Evolutionary conservation across 2,888 invertebrate genomes (phyloP).

Genomic region (Agrochola macilenta): DNA sequence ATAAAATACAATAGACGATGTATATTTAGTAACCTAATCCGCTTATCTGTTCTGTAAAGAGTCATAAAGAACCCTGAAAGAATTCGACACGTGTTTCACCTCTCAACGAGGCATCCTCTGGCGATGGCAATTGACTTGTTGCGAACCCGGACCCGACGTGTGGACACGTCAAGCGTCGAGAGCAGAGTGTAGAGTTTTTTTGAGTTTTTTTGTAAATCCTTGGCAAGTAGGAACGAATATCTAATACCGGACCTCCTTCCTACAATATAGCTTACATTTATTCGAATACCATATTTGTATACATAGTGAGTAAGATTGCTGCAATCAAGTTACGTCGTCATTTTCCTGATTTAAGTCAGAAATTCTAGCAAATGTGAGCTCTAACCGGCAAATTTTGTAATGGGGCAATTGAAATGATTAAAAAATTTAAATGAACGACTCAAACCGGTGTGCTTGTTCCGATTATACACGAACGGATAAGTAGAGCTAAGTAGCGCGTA

Average conservation of each 20-base stretch:
- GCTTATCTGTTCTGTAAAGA: too few species aligned
- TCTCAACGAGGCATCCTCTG: too few species aligned
- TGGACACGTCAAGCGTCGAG: too few species aligned
- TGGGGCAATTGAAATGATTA: slow-evolving; percentile 47
- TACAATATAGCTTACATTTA: neutral
- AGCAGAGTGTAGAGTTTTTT: too few species aligned
- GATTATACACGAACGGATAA: slow-evolving; percentile 26
- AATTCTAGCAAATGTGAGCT: slow-evolving; percentile 52
- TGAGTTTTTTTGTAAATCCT: too few species aligned
- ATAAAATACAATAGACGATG: too few species aligned
- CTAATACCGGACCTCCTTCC: slow-evolving; percentile 15
- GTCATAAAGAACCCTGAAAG: too few species aligned
- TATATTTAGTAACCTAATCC: too few species aligned
- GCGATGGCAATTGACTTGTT: too few species aligned
- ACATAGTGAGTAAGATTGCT: slow-evolving; percentile 33
- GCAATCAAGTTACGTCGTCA: slow-evolving; percentile 46
- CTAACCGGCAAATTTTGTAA: slow-evolving; percentile 52
- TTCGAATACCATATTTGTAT: slow-evolving; percentile 9
- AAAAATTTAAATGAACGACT: slow-evolving; percentile 41
- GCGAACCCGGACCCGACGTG: too few species aligned
- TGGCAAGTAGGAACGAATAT: neutral
- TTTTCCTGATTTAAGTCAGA: slow-evolving; percentile 42
- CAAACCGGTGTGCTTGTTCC: slow-evolving; percentile 26
- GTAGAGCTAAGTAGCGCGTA: slow-evolving; percentile 2
- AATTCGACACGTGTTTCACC: too few species aligned